A percentile compares a stretch with the other conserved stretches of the same genome.
phyloP scores from a whole-genome alignment of 2,888 invertebrate species.

The Neoitamus cyanurus region DNA sequence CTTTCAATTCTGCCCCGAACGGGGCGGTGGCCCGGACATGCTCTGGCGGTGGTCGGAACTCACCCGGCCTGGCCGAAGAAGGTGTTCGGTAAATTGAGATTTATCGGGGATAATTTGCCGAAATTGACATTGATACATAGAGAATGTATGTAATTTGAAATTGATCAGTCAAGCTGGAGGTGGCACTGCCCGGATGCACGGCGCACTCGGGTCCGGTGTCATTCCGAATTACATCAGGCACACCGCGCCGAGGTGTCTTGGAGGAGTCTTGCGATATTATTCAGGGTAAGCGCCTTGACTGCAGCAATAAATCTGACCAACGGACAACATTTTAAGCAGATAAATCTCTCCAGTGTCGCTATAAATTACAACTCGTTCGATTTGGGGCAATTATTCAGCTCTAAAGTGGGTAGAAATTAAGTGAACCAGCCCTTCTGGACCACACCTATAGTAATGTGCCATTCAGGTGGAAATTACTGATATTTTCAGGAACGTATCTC shows the following conservation, averaged over 20 bases:
- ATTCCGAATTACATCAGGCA: slow-evolving; percentile 26
- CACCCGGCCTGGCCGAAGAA: neutral
- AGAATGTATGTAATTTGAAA: slow-evolving; percentile 39
- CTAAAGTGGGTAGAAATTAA: neutral
- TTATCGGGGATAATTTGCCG: slow-evolving; percentile 44
- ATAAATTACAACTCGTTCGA: slow-evolving; percentile 19
- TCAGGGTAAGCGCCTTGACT: neutral
- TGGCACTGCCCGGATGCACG: neutral
- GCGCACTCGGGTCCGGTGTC: slow-evolving; percentile 9
- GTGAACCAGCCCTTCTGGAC: neutral
- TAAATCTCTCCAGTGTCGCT: neutral
- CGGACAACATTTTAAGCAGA: slow-evolving; percentile 18
- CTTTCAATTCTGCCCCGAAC: slow-evolving; percentile 26
- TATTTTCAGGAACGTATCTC: neutral
- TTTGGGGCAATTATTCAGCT: neutral
- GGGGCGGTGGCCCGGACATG: neutral
- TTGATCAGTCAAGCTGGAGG: slow-evolving; percentile 37
- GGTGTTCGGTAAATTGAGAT: slow-evolving; percentile 47
- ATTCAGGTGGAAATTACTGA: neutral
- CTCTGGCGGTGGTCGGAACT: neutral
- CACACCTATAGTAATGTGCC: neutral
- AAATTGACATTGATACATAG: slow-evolving; percentile 47
- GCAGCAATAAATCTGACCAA: slow-evolving; percentile 4
- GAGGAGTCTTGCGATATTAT: neutral
- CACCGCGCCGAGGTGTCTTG: neutral